Conservation (phyloP, 1,140 invertebrate species). For the Pectinophora gossypiella region DNA sequence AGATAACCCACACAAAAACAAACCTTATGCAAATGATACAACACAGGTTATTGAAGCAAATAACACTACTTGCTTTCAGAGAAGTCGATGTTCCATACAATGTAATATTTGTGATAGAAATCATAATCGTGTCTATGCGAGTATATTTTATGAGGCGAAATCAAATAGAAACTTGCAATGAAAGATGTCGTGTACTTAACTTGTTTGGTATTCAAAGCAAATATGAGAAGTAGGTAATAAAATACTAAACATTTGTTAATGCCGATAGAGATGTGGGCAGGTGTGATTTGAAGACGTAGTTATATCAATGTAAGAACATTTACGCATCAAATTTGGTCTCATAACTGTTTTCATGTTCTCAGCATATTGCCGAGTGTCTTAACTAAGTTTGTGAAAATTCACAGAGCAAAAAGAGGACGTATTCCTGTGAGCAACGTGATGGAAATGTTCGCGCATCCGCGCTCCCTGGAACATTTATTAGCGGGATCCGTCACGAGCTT, state of each 20-base stretch:
- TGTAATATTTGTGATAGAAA: conserved; percentile 61
- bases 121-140: conserved; percentile 65
- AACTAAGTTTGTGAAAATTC: not conserved
- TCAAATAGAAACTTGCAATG: conserved; percentile 75
- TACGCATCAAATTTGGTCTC: no score
- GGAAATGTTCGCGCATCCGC: conserved; percentile 36
- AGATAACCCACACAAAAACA: not conserved
- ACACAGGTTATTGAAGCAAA: not conserved
- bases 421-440: conserved; percentile 6
- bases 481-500: conserved; percentile 59
- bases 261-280: conserved; percentile 39
- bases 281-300: conserved; percentile 37
- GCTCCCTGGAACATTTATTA: conserved; percentile 69
- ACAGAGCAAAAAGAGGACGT: not conserved
- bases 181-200: conserved; percentile 62
- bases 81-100: not conserved
- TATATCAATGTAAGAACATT: no score
- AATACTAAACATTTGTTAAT: conserved; percentile 67
- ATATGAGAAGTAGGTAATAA: conserved; percentile 62
- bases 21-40: not conserved
- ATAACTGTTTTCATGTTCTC: no score
- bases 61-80: not conserved
- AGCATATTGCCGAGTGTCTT: no score
- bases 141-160: conserved; percentile 65
- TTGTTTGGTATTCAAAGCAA: conserved; percentile 65